A percentile compares a stretch with the other conserved stretches of the same genome.
Evolutionary conservation across 2,888 invertebrate species (phyloP).

Genomic region (Perdita meconis): DNA sequence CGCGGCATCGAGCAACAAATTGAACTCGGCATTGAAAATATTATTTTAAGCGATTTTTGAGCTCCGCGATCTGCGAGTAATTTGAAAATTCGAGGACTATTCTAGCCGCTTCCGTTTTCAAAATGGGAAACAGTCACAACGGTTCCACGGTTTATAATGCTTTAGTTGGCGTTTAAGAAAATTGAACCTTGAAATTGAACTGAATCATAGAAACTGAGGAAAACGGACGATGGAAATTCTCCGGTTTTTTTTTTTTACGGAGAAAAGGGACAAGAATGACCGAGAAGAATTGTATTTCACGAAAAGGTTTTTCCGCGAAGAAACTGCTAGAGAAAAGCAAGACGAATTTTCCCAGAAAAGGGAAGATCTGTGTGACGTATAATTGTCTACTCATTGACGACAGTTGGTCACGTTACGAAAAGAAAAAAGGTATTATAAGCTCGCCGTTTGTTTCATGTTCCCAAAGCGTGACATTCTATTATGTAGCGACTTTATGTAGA

Average conservation of each 20-base stretch:
- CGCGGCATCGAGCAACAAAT: conserved; percentile 36
- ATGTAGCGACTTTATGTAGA: conserved; percentile 37
- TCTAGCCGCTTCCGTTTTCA: too few relatives aligned
- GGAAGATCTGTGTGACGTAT: not conserved
- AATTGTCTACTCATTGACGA: not conserved
- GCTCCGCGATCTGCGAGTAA: not conserved
- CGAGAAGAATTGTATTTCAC: too few relatives aligned
- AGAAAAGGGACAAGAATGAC: too few relatives aligned
- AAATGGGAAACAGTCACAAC: too few relatives aligned
- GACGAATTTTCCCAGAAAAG: not conserved
- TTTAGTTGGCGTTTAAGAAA: too few relatives aligned
- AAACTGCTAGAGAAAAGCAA: too few relatives aligned
- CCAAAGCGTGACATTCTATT: conserved; percentile 23
- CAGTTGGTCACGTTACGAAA: not conserved
- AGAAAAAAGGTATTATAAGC: not conserved
- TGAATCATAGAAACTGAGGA: too few relatives aligned
- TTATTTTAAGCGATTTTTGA: conserved; percentile 36
- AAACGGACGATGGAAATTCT: too few relatives aligned
- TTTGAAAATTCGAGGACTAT: not conserved
- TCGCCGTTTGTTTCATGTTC: not conserved
- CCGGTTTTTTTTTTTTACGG: too few relatives aligned
- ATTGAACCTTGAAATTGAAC: not conserved
- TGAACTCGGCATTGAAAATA: conserved; percentile 32
- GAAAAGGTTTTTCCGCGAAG: too few relatives aligned
- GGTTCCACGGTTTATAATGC: too few relatives aligned